Base-by-base conservation (phyloP, 2,888 invertebrate species). In the Auanema freiburgensis region DNA sequence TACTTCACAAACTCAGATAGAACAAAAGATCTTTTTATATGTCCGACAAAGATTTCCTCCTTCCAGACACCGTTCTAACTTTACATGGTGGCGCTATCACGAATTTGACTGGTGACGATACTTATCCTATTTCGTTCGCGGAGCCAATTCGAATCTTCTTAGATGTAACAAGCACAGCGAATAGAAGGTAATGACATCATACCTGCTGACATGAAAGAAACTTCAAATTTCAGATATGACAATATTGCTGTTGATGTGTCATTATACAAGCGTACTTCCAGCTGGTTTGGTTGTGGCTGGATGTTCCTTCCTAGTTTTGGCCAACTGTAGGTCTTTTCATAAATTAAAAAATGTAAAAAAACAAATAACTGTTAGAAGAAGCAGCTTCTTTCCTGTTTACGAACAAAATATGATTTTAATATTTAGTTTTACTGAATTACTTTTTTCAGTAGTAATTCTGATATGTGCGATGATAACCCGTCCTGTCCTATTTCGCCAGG, bases 211-310 rank as follows among this genome's bases (percentile, higher is more conserved):
- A 49, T n/a, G 1, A 54, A 10, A 25, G 8, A 41, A 11, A 33
- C 33, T 33, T 33, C 33, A 5, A 33, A 33, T 33, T 72, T 51
- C 53, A 78, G 79, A 61, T 78, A 66, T 49, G 80, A 80, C 63
- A 77, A 80, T 43, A 63, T 80, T 44, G 65, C 71, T 4, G 78
- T 80, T 2, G 79, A 80, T 62, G 76, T 79, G 6, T 66, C 73
- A 23, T 62, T 80, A 11, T 80, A 78, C 67, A 77, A 77, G 33
- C 63, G 79, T 14, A 73, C 74, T 12, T 73, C 72, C 23, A 79
- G 80, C 2, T 80, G 80, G 80, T 68, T 80, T 25, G 80, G 80
- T 11, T 80, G 80, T 53, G 80, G 80, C 21, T 80, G 80, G 80
- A 63, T 79, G 59, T 76, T 73, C 57, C 57, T 80, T 21, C 80